A percentile compares a stretch with the other conserved stretches of the same genome.
Evolutionary conservation across 2,113 vertebrate genomes (phyloP).

Genomic region (Barbus barbus): DNA sequence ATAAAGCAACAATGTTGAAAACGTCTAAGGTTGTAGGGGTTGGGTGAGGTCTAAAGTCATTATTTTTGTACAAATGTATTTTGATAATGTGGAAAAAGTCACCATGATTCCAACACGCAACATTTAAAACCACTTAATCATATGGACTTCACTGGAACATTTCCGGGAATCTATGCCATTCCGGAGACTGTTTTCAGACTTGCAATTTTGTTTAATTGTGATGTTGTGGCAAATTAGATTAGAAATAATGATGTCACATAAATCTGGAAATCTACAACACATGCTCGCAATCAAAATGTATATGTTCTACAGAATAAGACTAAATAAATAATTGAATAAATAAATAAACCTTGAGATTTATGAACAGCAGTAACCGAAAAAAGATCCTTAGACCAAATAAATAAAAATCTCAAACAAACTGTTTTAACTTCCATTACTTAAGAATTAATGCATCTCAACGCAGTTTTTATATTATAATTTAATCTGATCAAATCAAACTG

Average conservation of each 20-base stretch:
- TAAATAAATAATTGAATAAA: conserved; percentile 14
- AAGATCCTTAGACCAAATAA: not conserved
- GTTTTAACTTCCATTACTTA: not conserved
- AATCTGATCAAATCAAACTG: not conserved
- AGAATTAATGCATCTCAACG: not conserved
- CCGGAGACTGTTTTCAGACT: conserved; percentile 8
- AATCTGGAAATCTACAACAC: conserved; percentile 50
- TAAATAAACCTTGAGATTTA: conserved; percentile 10
- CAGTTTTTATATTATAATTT: not conserved
- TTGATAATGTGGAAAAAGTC: conserved; percentile 33
- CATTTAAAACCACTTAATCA: conserved; percentile 57
- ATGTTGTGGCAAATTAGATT: conserved; percentile 34
- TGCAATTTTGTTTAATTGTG: no score
- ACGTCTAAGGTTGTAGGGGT: not conserved
- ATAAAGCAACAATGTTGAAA: not conserved
- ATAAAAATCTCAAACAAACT: not conserved
- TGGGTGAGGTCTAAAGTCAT: not conserved
- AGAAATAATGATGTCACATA: conserved; percentile 33
- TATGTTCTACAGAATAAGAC: conserved; percentile 10
- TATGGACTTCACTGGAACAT: conserved; percentile 43
- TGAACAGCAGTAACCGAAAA: not conserved
- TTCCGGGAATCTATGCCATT: conserved; percentile 54
- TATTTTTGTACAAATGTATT: not conserved
- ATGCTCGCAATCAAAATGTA: conserved; percentile 21
- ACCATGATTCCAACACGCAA: conserved; percentile 49